phyloP scores from a whole-genome alignment of 2,797 vertebrate species.

The Chloroceryle amazona region DNA sequence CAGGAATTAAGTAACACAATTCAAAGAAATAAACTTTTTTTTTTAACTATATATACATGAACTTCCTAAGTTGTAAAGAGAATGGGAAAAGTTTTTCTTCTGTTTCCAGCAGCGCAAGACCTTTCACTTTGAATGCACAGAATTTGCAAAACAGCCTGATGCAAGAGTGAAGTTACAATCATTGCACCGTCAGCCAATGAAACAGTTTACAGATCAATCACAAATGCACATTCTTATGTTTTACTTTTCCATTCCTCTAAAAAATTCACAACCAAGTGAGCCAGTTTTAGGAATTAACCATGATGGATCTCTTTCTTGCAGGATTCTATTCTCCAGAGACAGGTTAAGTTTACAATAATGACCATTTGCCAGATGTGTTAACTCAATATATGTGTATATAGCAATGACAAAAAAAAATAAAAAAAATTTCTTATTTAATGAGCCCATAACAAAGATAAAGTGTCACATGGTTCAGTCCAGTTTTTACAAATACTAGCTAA shows the following conservation, averaged over 20 bases:
- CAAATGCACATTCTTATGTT: fast-evolving
- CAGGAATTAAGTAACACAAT: neutral
- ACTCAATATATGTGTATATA: neutral
- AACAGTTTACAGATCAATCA: neutral
- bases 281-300: neutral
- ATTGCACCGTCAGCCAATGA: neutral
- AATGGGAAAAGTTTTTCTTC: neutral
- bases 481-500: neutral
- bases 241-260: neutral
- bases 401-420: neutral
- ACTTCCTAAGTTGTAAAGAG: neutral
- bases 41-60: neutral
- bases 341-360: neutral
- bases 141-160: neutral
- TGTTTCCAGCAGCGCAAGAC: neutral
- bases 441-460: neutral
- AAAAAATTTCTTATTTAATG: neutral
- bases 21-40: neutral
- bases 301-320: neutral
- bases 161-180: neutral
- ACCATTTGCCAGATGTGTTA: neutral
- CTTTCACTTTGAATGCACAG: neutral
- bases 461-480: fast-evolving
- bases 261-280: neutral
- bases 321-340: neutral